These are phyloP conservation scores for Clarias macrocephalus DNA, from an alignment of 2,113 vertebrate species.

Conservation along the genomic window DNA sequence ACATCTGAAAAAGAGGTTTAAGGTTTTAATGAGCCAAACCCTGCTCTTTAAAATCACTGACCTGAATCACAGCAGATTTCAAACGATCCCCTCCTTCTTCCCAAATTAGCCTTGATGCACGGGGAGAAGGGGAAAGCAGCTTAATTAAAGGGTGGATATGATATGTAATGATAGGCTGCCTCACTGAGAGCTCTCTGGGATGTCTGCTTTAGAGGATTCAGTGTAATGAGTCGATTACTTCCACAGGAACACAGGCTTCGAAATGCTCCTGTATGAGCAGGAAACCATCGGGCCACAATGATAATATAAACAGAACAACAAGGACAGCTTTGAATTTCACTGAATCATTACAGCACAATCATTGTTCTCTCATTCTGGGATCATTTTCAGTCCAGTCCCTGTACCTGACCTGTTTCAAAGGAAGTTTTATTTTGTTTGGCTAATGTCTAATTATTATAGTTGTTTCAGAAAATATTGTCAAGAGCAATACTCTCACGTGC, in stretches of 20 bases:
- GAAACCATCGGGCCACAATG: neutral
- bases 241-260: constrained; percentile 15
- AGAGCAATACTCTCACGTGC: too few relatives aligned
- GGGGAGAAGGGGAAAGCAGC: constrained; percentile 3
- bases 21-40: neutral
- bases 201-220: constrained; percentile 16
- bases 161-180: constrained; percentile 38
- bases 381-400: too few relatives aligned
- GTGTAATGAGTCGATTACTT: constrained; percentile 42
- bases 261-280: neutral
- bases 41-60: neutral
- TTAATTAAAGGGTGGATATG: constrained; percentile 49
- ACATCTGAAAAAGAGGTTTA: neutral
- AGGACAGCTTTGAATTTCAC: neutral
- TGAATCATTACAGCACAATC: neutral
- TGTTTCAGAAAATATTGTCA: too few relatives aligned
- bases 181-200: neutral
- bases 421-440: too few relatives aligned
- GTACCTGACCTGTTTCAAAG: too few relatives aligned
- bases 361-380: too few relatives aligned
- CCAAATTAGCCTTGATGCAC: constrained; percentile 32
- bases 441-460: too few relatives aligned
- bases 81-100: constrained; percentile 11
- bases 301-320: neutral
- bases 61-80: neutral